Evolutionary conservation across 1,140 invertebrate genomes (phyloP).

Genomic region (Aphidius gifuensis): DNA sequence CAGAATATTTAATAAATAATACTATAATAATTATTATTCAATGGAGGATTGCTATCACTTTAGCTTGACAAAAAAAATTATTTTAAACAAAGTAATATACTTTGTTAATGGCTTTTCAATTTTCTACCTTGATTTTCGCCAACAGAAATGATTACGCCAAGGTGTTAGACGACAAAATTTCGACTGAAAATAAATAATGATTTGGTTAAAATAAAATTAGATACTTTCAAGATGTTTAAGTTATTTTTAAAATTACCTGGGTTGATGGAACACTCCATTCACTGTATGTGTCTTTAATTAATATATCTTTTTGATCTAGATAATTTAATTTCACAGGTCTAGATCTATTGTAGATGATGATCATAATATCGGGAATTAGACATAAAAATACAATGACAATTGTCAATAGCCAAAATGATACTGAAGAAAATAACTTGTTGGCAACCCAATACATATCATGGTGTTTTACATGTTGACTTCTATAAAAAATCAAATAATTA

Average conservation of each 20-base stretch:
- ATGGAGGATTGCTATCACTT: too few species aligned
- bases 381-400: constrained; percentile 57
- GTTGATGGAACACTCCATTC: constrained; percentile 14
- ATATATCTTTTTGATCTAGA: constrained; percentile 18
- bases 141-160: constrained; percentile 26
- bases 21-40: too few species aligned
- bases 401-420: constrained; percentile 62
- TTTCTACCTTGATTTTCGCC: too few species aligned
- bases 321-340: constrained; percentile 29
- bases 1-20: too few species aligned
- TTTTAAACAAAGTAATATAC: too few species aligned
- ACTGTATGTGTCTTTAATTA: constrained; percentile 14
- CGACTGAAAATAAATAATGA: neutral
- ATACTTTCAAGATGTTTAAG: too few species aligned
- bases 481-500: too few species aligned
- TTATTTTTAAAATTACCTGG: constrained; percentile 3
- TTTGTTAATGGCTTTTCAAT: too few species aligned
- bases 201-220: neutral
- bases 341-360: constrained; percentile 37
- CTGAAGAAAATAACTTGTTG: constrained; percentile 57
- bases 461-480: too few species aligned
- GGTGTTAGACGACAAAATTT: constrained; percentile 17
- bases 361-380: constrained; percentile 61
- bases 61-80: too few species aligned
- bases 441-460: constrained; percentile 60